Conservation (phyloP, 2,797 vertebrate species). For the Eptatretus atami region DNA sequence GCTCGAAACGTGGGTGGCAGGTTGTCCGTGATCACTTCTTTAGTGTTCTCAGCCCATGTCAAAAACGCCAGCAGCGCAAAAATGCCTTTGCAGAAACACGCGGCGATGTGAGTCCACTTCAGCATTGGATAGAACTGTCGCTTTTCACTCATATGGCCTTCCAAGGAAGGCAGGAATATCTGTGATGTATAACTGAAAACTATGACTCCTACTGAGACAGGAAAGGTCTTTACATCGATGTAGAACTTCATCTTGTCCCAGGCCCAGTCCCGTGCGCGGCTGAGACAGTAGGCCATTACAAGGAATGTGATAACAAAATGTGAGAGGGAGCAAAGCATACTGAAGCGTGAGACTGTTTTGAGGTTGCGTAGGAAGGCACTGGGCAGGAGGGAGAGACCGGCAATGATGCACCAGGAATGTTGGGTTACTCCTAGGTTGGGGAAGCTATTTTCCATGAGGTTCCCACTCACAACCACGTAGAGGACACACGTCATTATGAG, state of each 20-base stretch:
- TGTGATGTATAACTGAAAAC: constrained; percentile 50
- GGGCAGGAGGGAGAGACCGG: constrained; percentile 21
- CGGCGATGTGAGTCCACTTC: constrained; percentile 25
- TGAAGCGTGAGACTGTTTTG: constrained; percentile 24
- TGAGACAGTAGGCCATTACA: constrained; percentile 25
- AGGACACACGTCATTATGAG: constrained; percentile 29
- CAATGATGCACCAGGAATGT: constrained; percentile 19
- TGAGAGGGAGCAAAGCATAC: constrained; percentile 31
- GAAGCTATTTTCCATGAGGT: constrained; percentile 23
- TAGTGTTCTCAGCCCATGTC: constrained; percentile 27
- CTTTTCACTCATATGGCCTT: constrained; percentile 28
- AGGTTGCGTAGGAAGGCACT: constrained; percentile 28
- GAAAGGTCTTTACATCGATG: constrained; percentile 25
- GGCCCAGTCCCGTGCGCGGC: constrained; percentile 19
- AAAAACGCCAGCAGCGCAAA: constrained; percentile 23
- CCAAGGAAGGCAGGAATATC: constrained; percentile 32
- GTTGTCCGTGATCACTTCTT: constrained; percentile 36
- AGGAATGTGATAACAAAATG: constrained; percentile 27
- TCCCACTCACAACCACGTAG: constrained; percentile 27
- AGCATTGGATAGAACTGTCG: constrained; percentile 21
- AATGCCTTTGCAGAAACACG: constrained; percentile 26
- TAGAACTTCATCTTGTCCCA: constrained; percentile 19
- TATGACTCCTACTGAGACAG: constrained; percentile 28
- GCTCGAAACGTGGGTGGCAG: constrained; percentile 22
- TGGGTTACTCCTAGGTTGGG: constrained; percentile 15